A percentile compares a stretch with the other conserved stretches of the same genome.
Conservation (phyloP, 2,797 vertebrate genomes). For the Tachyglossus aculeatus region DNA sequence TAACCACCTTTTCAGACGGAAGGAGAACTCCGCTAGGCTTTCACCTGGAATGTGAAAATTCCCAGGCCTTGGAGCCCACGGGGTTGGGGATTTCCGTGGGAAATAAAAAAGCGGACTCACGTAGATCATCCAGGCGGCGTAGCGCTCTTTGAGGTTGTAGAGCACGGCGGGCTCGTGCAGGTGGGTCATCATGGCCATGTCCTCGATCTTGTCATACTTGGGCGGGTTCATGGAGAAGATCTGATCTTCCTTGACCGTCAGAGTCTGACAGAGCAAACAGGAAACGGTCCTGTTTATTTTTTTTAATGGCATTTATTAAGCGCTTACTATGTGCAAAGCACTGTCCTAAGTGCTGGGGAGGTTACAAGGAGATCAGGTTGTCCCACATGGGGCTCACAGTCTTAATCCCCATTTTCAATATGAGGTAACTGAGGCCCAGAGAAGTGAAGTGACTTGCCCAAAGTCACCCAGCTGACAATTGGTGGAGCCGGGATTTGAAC, state of each 20-base stretch:
- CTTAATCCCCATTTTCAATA: too few relatives aligned
- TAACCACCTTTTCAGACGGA: too few relatives aligned
- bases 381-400: too few relatives aligned
- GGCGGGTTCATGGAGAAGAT: conserved; percentile 86
- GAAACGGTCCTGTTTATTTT: background rate
- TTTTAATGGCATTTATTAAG: too few relatives aligned
- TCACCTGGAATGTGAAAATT: background rate
- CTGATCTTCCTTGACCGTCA: conserved; percentile 76
- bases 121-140: conserved; percentile 93
- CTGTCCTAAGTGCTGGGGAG: too few relatives aligned
- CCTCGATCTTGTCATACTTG: conserved; percentile 90
- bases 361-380: too few relatives aligned
- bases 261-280: conserved; percentile 56
- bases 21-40: background rate
- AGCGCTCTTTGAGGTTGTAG: conserved; percentile 94
- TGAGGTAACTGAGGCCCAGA: too few relatives aligned
- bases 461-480: too few relatives aligned
- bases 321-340: too few relatives aligned
- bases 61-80: too few relatives aligned
- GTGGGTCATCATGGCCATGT: conserved; percentile 96
- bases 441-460: too few relatives aligned
- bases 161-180: conserved; percentile 87
- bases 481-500: too few relatives aligned
- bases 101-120: conserved; percentile 62
- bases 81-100: background rate